phyloP scores from a whole-genome alignment of 2,888 invertebrate species.

The Noctua comes region DNA sequence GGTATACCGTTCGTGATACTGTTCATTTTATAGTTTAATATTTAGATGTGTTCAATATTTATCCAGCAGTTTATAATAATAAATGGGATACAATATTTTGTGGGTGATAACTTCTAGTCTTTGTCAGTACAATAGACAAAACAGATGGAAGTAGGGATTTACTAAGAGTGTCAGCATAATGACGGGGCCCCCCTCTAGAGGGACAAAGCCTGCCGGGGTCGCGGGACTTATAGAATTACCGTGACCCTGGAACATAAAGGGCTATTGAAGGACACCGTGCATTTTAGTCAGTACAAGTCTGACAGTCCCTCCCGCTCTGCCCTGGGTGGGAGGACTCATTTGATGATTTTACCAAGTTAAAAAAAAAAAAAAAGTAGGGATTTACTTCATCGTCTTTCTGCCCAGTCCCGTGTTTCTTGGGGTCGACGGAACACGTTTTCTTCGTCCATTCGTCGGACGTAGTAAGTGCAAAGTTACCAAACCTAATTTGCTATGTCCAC shows the following conservation, averaged over 20 bases:
- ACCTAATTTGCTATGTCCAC: neutral
- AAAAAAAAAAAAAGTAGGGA: too few relatives aligned
- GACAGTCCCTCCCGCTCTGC: too few relatives aligned
- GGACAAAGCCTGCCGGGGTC: too few relatives aligned
- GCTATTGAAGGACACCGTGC: too few relatives aligned
- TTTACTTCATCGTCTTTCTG: neutral
- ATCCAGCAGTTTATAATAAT: slow-evolving; percentile 13
- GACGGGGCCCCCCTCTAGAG: too few relatives aligned
- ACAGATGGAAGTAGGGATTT: too few relatives aligned
- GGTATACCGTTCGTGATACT: slow-evolving; percentile 8
- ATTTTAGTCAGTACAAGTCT: too few relatives aligned
- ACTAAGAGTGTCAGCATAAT: too few relatives aligned
- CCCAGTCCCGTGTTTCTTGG: neutral
- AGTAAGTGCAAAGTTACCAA: neutral
- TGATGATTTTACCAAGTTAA: too few relatives aligned
- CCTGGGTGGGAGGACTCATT: too few relatives aligned
- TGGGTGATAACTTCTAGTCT: neutral
- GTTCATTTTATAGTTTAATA: slow-evolving; percentile 30
- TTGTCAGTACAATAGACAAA: neutral
- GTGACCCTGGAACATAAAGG: too few relatives aligned
- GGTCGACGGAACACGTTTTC: neutral
- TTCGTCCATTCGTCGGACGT: neutral
- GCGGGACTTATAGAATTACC: too few relatives aligned
- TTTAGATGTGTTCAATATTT: slow-evolving; percentile 40
- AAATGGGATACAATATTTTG: slow-evolving; percentile 1